Evolutionary conservation across 2,888 invertebrate genomes (phyloP), one percentile per base, ranked within the genome.

Genomic region (Pyrocoelia pectoralis): DNA sequence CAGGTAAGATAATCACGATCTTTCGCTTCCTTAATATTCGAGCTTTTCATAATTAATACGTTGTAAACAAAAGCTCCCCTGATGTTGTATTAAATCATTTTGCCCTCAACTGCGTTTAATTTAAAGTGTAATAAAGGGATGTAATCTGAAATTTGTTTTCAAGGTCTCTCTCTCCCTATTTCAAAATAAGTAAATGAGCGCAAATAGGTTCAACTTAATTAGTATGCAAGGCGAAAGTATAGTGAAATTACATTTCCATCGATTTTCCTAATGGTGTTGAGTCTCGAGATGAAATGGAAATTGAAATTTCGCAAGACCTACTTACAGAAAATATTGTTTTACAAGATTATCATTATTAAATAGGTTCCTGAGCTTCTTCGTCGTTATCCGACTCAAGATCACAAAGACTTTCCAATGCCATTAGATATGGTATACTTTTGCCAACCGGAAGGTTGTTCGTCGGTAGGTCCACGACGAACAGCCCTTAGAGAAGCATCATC

Each of bases 381-480:
- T 14, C 89, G 96, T n/a, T 98, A 97, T 81, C 98, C 98, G 1
- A 87, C 95, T 17, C 93, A 95, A 73, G 96, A 98, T 83, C 98
- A 98, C 83, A 90, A 93, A 79, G 99, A 99, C 83, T 99, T 99
- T 81, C 94, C 95, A 0, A 85, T 99, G 74, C 98, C 99, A 0
- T 85, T 96, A 77, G 99, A 99, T 82, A 98, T 99, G 89, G 97
- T 98, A 18, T 98, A 97, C 83, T 99, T 99, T 84, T 99, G 99
- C 79, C 99, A 99, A 82, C 99, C 99, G 1, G 99, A 99, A 83
- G 99, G 99, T 57, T 99, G 98, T 81, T 92, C 92, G 68, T 93
- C 91, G 66, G 93, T 95, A 66, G 95, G 96, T 10, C 95, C 95
- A 5, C 89, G 94, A 73, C 88, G 93, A 67, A 90, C 93, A 14